Evolutionary conservation across 2,113 vertebrate species (phyloP), one percentile per base, ranked within the genome.

Genomic region (Callithrix jacchus): DNA sequence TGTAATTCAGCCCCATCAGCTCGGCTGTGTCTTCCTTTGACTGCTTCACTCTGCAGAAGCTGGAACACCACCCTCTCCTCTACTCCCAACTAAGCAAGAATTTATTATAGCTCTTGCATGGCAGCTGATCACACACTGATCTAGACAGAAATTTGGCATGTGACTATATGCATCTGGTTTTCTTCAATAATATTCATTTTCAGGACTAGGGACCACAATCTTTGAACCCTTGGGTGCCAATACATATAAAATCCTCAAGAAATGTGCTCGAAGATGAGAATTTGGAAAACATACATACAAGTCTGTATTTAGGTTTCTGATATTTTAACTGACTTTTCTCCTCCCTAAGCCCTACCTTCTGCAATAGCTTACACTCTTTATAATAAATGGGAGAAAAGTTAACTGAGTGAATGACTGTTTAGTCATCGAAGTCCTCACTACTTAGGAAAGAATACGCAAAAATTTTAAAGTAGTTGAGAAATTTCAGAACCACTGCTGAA

Each of bases 181-280:
- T 42, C 77, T 32, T 88, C 45, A 27, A 47, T 35, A 81, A 61
- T 25, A 70, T 7, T 83, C n/a, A 83, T 45, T 80, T 49, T 76
- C 5, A 45, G 25, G 64, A 47, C 23, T 32, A 66, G 20, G 42
- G 52, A 49, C 52, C 54, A 54, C 12, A 77, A 73, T 25, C 66
- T 85, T 66, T 77, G 73, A 82, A 47, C 85, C 91, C 23, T 87
- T 68, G 54, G 56, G n/a, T 87, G 20, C 32, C 47, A 47, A 54
- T 35, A 76, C 9, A 56, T 8, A 68, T 8, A 73, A 73, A 88
- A 25, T 8, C 40, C 32, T 82, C 74, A 86, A 66, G 47, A 61
- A 42, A 80, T 21, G 6, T 87, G 23, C 56, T 90, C 45, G 8
- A 49, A 95, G 81, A 68, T 47, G 58, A 68, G n/a, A 89, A 58